Base-by-base conservation (phyloP, 1,140 invertebrate genomes). In the Geopemphigus sp. region DNA sequence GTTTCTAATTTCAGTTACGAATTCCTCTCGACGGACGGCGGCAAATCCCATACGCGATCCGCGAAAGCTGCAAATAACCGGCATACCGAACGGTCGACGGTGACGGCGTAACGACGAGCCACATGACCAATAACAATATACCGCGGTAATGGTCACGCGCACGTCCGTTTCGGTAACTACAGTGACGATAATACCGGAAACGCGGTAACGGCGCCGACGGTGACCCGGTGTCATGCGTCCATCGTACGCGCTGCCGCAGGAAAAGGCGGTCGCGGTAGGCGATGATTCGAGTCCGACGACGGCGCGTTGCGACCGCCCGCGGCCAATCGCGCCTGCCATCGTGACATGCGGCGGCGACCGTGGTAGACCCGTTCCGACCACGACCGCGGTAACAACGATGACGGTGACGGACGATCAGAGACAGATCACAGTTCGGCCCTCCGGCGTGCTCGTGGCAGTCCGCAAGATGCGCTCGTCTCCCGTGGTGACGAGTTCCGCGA, bases 401-500 rank as follows among this genome's bases (percentile, higher is more conserved):
- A 19, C n/a, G 14, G n/a, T 17, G 32, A 12, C 15, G 14, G 12
- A 8, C 22, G 19, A 8, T 24, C 45, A 50, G 57, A 39, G 32
- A 3, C 39, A 10, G 74, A 8, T 32, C 29, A 59, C 72, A n/a
- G 39, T 29, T 76, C 14, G 54, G 32, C 17, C 39, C 32, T 17
- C 22, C 14, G 39, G 56, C 15, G 22, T 14, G 57, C 29, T 32
- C 15, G 74, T 39, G 56, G 39, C 74, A 78, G 57, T 78, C 45
- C 47, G 74, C 74, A 78, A 78, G 74, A 78, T 78, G 74, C 22
- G 56, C 29, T 17, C 74, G 56, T 59, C n/a, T 19, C 22, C 39
- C 22, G 24, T 39, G 74, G 74, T 78, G 57, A 24, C 68, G 19
- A 29, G 24, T 1, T 12, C n/a, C 10, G 57, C 17, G 2, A 26